Evolutionary conservation across 2,888 invertebrate species (phyloP).

Genomic region (Eupelmus urozonus): DNA sequence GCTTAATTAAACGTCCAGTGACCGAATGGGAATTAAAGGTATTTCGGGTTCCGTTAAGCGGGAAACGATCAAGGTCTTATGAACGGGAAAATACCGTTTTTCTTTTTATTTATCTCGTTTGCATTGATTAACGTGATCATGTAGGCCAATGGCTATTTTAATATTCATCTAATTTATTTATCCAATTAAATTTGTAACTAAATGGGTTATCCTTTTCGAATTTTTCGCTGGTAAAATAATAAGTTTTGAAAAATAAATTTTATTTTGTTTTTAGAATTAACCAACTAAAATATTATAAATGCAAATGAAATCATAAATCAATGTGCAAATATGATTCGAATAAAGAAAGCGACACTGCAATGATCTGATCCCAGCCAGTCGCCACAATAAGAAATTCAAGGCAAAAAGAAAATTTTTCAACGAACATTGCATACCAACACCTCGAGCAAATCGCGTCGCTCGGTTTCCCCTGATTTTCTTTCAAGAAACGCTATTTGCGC

Average conservation of each 20-base stretch:
- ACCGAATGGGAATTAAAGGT: not conserved
- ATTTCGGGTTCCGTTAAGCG: not conserved
- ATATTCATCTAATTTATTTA: no score
- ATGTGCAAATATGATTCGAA: no score
- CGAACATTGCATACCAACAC: slow-evolving; percentile 3
- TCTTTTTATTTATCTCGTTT: no score
- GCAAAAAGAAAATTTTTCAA: not conserved
- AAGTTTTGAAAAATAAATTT: no score
- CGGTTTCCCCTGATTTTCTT: slow-evolving; percentile 25
- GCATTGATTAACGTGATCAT: no score
- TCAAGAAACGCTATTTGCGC: slow-evolving; percentile 15
- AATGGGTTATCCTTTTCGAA: no score
- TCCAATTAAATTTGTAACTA: no score
- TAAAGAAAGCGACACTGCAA: no score
- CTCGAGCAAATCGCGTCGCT: slow-evolving; percentile 9
- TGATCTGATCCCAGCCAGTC: not conserved
- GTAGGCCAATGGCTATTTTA: no score
- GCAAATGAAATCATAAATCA: no score
- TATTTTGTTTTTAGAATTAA: not conserved
- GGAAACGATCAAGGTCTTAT: not conserved
- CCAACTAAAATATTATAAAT: not conserved
- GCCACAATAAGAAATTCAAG: not conserved
- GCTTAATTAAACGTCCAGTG: not conserved
- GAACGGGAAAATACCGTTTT: not conserved
- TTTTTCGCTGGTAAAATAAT: no score